These are phyloP conservation scores for Pycnonotus jocosus DNA, from an alignment of 2,113 vertebrate species.

Conservation along the genomic window DNA sequence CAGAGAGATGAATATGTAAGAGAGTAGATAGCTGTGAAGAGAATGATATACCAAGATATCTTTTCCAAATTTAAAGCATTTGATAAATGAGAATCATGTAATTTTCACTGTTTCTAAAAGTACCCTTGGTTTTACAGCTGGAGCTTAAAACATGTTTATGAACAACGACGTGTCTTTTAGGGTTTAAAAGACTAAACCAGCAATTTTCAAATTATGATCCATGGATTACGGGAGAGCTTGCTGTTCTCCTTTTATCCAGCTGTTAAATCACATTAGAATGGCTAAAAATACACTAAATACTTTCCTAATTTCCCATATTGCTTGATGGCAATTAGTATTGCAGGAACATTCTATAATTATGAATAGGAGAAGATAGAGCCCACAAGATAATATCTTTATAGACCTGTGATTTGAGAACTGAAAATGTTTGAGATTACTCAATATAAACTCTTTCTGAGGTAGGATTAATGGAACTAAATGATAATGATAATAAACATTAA, in stretches of 20 bases:
- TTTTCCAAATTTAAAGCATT: neutral
- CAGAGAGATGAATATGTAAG: neutral
- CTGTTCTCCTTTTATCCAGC: neutral
- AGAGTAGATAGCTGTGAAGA: neutral
- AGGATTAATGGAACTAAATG: neutral
- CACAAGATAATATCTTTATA: neutral
- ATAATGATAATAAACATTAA: neutral
- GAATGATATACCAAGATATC: neutral
- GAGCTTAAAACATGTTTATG: neutral
- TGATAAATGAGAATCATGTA: neutral
- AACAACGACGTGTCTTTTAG: neutral
- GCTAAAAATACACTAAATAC: conserved; percentile 40
- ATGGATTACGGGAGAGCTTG: neutral
- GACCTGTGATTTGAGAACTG: neutral
- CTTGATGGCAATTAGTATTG: neutral
- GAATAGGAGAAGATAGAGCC: neutral
- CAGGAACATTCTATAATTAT: neutral
- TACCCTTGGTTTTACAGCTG: neutral
- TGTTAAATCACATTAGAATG: conserved; percentile 20
- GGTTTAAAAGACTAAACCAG: conserved; percentile 25
- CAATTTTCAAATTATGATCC: conserved; percentile 41
- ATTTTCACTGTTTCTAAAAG: neutral
- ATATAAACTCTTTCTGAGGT: neutral
- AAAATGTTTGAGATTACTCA: neutral
- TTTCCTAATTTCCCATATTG: conserved; percentile 27